Conservation (phyloP, 2,888 invertebrate species). For the Gisinianus flammeolus region DNA sequence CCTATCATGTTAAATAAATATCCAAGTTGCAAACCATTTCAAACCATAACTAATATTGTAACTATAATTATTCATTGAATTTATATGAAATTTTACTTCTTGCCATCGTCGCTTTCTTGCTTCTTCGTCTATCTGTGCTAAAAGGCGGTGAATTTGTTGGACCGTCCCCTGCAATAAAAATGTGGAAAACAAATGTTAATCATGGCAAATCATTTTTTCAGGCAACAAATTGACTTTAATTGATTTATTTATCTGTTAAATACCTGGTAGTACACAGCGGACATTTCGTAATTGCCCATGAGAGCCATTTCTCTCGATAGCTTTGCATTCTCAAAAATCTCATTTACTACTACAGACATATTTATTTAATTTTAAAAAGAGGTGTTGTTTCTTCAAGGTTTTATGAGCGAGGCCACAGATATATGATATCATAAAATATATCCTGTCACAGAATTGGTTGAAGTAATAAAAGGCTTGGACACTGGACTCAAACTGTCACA, state of each 20-base stretch:
- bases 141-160: constrained; percentile 85
- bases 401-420: too few species aligned
- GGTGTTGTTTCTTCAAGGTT: too few species aligned
- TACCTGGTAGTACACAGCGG: constrained; percentile 85
- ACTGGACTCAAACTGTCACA: too few species aligned
- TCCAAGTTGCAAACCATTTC: too few species aligned
- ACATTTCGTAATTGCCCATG: constrained; percentile 93
- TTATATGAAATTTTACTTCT: constrained; percentile 69
- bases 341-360: constrained; percentile 87
- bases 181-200: not conserved
- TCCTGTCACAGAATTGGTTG: too few species aligned
- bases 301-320: constrained; percentile 93
- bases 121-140: constrained; percentile 79
- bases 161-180: constrained; percentile 69
- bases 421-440: too few species aligned
- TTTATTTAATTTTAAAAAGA: not conserved
- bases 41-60: constrained; percentile 7
- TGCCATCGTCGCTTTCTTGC: constrained; percentile 87
- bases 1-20: constrained; percentile 65
- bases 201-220: too few species aligned
- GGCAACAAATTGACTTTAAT: too few species aligned
- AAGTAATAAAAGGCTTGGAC: too few species aligned
- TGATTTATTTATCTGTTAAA: too few species aligned
- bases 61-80: not conserved
- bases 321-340: constrained; percentile 94